Conservation (phyloP, 2,797 vertebrate species). For the Gallinago nigripennis region DNA sequence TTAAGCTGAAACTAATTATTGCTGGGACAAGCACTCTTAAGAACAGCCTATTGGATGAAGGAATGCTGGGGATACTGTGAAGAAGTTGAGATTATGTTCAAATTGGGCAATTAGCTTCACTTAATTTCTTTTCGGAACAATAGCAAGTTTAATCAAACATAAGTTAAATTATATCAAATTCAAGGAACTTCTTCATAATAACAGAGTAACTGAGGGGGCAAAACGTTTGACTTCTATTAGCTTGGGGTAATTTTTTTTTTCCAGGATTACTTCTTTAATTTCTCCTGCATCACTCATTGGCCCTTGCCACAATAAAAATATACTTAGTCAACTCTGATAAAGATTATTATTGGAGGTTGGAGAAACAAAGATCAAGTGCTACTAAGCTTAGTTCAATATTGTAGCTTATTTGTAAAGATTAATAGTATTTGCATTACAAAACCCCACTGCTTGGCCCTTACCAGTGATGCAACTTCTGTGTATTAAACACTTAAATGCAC, state of each 20-base stretch:
- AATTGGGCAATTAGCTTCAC: background rate
- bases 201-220: background rate
- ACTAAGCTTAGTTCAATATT: background rate
- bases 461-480: background rate
- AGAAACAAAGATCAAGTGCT: background rate
- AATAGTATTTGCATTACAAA: background rate
- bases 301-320: background rate
- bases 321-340: background rate
- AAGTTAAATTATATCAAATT: background rate
- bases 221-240: background rate
- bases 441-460: background rate
- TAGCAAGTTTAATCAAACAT: background rate
- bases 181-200: background rate
- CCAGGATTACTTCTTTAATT: background rate
- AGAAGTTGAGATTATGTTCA: background rate
- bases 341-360: background rate
- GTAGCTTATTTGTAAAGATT: background rate
- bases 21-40: background rate
- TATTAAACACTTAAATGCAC: background rate
- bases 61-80: background rate
- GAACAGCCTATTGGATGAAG: background rate
- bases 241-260: background rate
- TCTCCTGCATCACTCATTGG: background rate
- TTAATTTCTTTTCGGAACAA: background rate
- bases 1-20: background rate